Conservation (phyloP, 1,140 invertebrate species). For the Episyrphus balteatus region DNA sequence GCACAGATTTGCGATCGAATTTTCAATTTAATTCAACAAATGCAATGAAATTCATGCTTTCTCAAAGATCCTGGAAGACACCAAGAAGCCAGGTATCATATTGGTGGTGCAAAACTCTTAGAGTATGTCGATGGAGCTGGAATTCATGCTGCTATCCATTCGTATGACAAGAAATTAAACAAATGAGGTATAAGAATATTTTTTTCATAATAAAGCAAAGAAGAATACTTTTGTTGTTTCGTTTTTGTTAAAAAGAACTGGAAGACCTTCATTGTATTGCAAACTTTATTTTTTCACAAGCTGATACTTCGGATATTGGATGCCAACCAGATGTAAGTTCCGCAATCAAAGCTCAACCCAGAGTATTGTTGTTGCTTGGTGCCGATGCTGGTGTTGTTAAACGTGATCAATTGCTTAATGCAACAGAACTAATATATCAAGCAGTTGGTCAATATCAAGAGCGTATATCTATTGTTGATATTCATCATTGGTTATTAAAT, state of each 20-base stretch:
- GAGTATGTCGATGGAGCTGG: conserved; percentile 67
- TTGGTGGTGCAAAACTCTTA: conserved; percentile 78
- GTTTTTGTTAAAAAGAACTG: conserved; percentile 25
- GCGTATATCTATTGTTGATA: conserved; percentile 67
- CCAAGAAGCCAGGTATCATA: conserved; percentile 85
- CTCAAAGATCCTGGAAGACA: conserved; percentile 55
- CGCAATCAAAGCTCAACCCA: conserved; percentile 57
- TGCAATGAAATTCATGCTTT: conserved; percentile 66
- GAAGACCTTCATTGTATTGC: conserved; percentile 83
- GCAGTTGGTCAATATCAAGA: conserved; percentile 49
- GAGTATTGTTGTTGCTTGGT: conserved; percentile 82
- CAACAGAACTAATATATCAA: conserved; percentile 75
- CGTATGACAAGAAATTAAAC: conserved; percentile 48
- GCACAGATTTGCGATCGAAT: conserved; percentile 79
- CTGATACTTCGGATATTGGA: conserved; percentile 91
- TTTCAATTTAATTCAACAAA: conserved; percentile 84
- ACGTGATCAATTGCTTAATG: conserved; percentile 65
- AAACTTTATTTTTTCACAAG: conserved; percentile 84
- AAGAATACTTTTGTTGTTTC: neutral
- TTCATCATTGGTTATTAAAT: conserved; percentile 51
- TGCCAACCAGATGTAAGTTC: conserved; percentile 70
- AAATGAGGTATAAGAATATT: conserved; percentile 38
- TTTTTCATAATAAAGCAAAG: neutral
- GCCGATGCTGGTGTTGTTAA: conserved; percentile 79
- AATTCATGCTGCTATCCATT: conserved; percentile 62